Evolutionary conservation across 2,113 vertebrate species (phyloP), one percentile per base, ranked within the genome.

Genomic region (Rhinoptilus africanus): DNA sequence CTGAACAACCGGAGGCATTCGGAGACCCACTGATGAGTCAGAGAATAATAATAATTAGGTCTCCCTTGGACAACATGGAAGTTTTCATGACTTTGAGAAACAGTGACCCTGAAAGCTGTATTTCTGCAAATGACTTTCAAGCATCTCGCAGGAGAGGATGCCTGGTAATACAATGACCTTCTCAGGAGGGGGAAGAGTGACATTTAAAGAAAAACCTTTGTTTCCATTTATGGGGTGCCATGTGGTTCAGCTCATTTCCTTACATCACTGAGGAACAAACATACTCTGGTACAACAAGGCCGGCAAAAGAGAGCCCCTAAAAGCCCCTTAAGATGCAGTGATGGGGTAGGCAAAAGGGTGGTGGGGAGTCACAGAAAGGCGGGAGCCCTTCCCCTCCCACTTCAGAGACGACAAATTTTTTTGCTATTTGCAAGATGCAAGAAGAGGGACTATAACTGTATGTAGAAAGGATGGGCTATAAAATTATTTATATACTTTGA

Each of bases 1-100:
- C 59, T 73, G 92, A 96, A 85, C 78, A 95, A 78, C 50, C 91
- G 48, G 79, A 88, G 89, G 56, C 62, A 84, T 87, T 88, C 23
- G 10, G 62, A 73, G 85, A 43, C 14, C 12, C 47, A 48, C 83
- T 73, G 88, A 88, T 88, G 79, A 93, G 64, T 78, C 66, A 95
- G 71, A 59, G 47, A 60, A 62, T 15, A 67, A 21, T 14, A 43
- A 82, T 83, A 84, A 93, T 87, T 67, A 76, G 43, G 26, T 48
- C 17, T 82, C 39, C 24, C 59, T 88, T 15, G 34, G 56, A 94
- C 51, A 68, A 77, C 83, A 39, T 5, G 47, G 60, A 83, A n/a
- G 37, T 63, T 89, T 50, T 27, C 37, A 6, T 14, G 78, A 66
- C 13, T 62, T 88, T n/a, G 47, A 50, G 54, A 30, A 86, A 83